These are phyloP conservation scores for Biston betularia DNA, from an alignment of 2,888 invertebrate genomes.

Conservation along the genomic window DNA sequence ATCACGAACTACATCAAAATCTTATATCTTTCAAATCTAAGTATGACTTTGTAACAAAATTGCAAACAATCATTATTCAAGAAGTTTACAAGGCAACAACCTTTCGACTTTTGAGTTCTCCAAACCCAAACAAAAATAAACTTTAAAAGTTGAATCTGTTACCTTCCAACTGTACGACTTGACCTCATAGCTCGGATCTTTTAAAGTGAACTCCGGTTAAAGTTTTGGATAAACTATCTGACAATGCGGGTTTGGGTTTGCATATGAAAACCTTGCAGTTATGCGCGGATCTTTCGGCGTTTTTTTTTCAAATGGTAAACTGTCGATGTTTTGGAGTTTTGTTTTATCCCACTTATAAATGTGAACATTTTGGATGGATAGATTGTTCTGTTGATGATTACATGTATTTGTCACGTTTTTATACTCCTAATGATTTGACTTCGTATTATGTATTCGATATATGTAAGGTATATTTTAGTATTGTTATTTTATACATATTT, in stretches of 20 bases:
- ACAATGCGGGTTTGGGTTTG: constrained; percentile 52
- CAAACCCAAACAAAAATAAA: constrained; percentile 30
- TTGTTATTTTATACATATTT: too few species aligned
- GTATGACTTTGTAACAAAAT: background rate
- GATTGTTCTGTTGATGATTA: too few species aligned
- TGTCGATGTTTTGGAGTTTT: too few species aligned
- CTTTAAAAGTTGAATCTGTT: constrained; percentile 32
- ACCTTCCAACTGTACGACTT: constrained; percentile 27
- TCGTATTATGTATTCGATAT: too few species aligned
- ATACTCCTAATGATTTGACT: too few species aligned
- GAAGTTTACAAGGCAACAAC: constrained; percentile 18
- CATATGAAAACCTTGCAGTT: constrained; percentile 51
- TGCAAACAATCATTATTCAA: constrained; percentile 21
- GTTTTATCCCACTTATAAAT: too few species aligned
- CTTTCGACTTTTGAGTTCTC: constrained; percentile 27
- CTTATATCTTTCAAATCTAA: background rate
- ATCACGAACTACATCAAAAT: background rate
- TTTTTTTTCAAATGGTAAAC: too few species aligned
- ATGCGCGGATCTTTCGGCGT: background rate
- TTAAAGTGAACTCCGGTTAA: constrained; percentile 19
- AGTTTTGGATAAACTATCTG: constrained; percentile 28
- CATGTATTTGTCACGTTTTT: too few species aligned
- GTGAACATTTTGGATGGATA: too few species aligned
- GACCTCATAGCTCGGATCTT: constrained; percentile 25
- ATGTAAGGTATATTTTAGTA: too few species aligned